Base-by-base conservation (phyloP, 2,888 invertebrate species). In the Dynastes tityus region DNA sequence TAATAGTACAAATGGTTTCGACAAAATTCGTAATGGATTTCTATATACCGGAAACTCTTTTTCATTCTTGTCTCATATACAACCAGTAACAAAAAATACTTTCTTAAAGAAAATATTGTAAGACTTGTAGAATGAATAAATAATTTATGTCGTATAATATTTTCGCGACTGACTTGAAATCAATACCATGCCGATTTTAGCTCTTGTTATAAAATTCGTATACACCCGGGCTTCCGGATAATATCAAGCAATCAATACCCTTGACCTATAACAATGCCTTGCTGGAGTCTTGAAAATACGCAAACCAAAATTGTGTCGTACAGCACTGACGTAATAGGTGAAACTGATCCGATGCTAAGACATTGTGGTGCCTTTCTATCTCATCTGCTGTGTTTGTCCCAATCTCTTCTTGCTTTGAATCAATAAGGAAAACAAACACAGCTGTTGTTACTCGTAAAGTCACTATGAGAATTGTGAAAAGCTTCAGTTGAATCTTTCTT, bases 221-320 rank as follows among this genome's bases (percentile, higher is more conserved):
- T 53, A 16, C n/a, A n/a, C n/a, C 16, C 53, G 53, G n/a, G 53
- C 13, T n/a, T 53, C 6, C 53, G 3, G 13, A 53, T n/a, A 16
- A 53, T 53, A n/a, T 53, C 53, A 53, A n/a, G 53, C 53, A 53
- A 53, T n/a, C n/a, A n/a, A 53, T 53, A n/a, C 16, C 16, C 53
- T 53, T 53, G 53, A 53, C 53, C 5, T n/a, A 16, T 3, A 53
- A 53, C 13, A 53, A n/a, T 53, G 53, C 53, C 53, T 5, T 16
- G 5, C 4, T 53, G 11, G 13, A 53, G 16, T 53, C 16, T n/a
- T 53, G 16, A 16, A n/a, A n/a, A 53, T 53, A 16, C 53, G 6
- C n/a, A 53, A 16, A 53, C 2, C 11, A 11, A n/a, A 16, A n/a
- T n/a, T 53, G 16, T 53, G 53, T n/a, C n/a, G 4, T n/a, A 53